Conservation (phyloP, 1,140 invertebrate species). For the Rhopalosiphum padi region DNA sequence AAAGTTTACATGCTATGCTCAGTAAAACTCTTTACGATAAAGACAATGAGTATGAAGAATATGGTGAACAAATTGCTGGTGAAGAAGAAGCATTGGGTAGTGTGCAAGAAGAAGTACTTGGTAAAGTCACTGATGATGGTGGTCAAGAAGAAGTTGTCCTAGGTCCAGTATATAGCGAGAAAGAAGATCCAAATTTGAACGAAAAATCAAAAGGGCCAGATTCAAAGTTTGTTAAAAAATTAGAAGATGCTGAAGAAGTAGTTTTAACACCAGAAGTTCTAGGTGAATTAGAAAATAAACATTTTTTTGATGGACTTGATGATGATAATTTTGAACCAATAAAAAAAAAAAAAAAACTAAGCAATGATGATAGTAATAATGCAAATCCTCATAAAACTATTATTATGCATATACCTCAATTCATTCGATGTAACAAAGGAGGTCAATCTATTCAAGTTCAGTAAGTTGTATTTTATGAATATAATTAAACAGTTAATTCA, state of each 20-base stretch:
- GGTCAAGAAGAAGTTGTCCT: slow-evolving; percentile 8
- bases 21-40: slow-evolving; percentile 33
- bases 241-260: slow-evolving; percentile 33
- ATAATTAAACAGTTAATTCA: not conserved
- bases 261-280: slow-evolving; percentile 17
- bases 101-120: slow-evolving; percentile 49
- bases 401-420: slow-evolving; percentile 50
- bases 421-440: slow-evolving; percentile 44
- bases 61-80: not conserved
- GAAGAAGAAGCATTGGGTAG: slow-evolving; percentile 20
- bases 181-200: not conserved
- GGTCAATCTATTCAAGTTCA: slow-evolving; percentile 58
- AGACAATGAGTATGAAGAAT: slow-evolving; percentile 9
- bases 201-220: not conserved
- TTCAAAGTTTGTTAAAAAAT: not conserved
- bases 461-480: slow-evolving; percentile 38
- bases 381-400: slow-evolving; percentile 49
- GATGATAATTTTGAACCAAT: slow-evolving; percentile 49
- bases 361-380: not conserved
- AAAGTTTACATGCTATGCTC: slow-evolving; percentile 46
- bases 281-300: not conserved
- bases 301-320: slow-evolving; percentile 33
- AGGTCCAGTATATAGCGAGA: not conserved
- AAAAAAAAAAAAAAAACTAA: slow-evolving; percentile 48
- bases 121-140: not conserved